Evolutionary conservation across 2,113 vertebrate genomes (phyloP), one percentile per base, ranked within the genome.

Genomic region (Notothenia coriiceps): DNA sequence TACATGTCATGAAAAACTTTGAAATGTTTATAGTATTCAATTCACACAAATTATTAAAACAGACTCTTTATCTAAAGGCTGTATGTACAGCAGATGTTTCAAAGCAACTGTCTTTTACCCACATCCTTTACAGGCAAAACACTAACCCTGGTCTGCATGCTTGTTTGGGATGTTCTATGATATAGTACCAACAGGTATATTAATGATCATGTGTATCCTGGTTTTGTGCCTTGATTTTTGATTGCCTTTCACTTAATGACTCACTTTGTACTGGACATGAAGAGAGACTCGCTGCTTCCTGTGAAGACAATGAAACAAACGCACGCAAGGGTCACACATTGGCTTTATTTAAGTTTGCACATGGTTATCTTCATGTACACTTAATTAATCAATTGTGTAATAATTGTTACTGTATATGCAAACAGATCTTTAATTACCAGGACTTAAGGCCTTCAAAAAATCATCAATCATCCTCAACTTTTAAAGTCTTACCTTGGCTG

Each of bases 231-330:
- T 40, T 15, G 29, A 33, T 15, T 63, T 6, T 17, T 3, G 3
- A 17, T 12, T 44, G 22, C 25, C 3, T 59, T 60, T 40, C 9
- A 40, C 43, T 13, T 79, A 3, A 20, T 89, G 85, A 97, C 97
- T 98, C 95, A 98, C 97, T 96, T 89, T 96, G 95, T 92, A 88
- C 96, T 82, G 94, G 94, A 90, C 92, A 84, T 84, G 95, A 85
- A 22, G 87, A 83, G 54, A 88, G 85, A 55, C 86, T 91, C 70
- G 96, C 94, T 1, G 88, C 82, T 83, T 97, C 97, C 98, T 99
- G 91, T 67, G 66, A 88, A 87, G 47, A 88, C 51, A 84, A 33
- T 85, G 80, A 82, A 14, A 13, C 22, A 59, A 18, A 33, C 40
- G 6, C 14, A 33, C 20, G 5, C 64, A 12, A 12, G 33, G 3